Evolutionary conservation across 92 coral and sea anemone species (phyloP), one percentile per base, ranked within the genome.

Genomic region (Siderastrea radians): DNA sequence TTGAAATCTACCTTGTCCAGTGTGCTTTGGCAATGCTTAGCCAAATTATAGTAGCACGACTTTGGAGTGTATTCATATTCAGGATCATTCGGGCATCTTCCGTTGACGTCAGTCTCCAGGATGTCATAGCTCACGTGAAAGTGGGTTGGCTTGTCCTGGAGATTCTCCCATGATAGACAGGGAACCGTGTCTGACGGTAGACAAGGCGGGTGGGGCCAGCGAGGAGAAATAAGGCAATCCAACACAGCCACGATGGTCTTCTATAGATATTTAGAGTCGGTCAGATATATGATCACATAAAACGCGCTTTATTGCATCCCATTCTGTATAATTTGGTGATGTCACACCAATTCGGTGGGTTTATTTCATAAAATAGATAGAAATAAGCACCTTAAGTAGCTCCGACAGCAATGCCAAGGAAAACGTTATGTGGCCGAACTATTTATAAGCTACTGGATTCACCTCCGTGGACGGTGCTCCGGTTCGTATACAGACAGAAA

Each of bases 101-200:
- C 95, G 44, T 79, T 57, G 72, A 83, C 69, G 80, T 92, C 95
- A 70, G 79, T 59, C 16, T 92, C 95, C 74, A 92, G 14, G 50
- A 89, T 67, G 50, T 92, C 95, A 61, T 84, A 92, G 5, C 83
- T 72, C 17, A 92, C 67, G 15, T 88, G 89, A 74, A 92, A 83
- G 63, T 92, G 93, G 16, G 95, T 92, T 57, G 95, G 95, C 54
- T 72, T 91, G 87, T 92, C 95, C 44, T 79, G 90, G 43, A 88
- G 78, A 9, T 72, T 72, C 51, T 79, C 74, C 95, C 93, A 92
- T 14, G 91, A 91, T 51, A 87, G 84, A 26, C 92, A 75, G 44
- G 86, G 78, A 7, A 86, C 90, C 63, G 84, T 74, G 63, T 89
- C 93, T 8, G 83, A 88, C 49, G 87, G 90, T 3, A 92, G 90